These are phyloP conservation scores for Varroa destructor DNA, from an alignment of 1,140 invertebrate genomes.

Conservation along the genomic window DNA sequence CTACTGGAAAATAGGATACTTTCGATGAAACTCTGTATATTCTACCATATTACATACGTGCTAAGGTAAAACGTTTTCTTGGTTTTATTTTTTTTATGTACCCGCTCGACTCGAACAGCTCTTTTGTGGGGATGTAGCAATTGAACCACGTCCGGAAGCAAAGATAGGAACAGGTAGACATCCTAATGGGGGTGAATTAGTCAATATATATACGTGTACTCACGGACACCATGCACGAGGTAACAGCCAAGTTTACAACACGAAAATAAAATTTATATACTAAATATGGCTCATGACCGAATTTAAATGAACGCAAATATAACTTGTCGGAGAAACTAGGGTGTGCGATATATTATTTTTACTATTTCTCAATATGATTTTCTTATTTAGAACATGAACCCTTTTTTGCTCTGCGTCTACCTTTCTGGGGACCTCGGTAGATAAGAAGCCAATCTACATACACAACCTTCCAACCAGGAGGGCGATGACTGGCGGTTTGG, in stretches of 20 bases:
- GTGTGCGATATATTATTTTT: neutral
- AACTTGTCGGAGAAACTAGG: neutral
- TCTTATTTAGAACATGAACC: no score
- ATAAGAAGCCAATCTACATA: constrained; percentile 8
- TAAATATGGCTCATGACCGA: neutral
- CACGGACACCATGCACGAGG: neutral
- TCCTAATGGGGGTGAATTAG: neutral
- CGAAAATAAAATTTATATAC: neutral
- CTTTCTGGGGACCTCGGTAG: neutral
- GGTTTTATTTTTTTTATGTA: no score
- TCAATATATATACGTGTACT: no score
- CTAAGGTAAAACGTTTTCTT: no score
- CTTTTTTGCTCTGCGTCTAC: no score
- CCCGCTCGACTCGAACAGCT: neutral
- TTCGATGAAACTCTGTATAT: no score
- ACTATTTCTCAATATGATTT: neutral
- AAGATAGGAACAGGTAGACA: constrained; percentile 1
- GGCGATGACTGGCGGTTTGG: neutral
- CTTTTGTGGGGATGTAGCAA: constrained; percentile 1
- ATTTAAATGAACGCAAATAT: neutral
- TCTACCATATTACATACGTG: no score
- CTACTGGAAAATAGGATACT: no score
- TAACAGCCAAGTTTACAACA: neutral
- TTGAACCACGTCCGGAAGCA: constrained; percentile 2
- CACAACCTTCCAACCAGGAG: neutral